These are phyloP conservation scores for Gibbula magus DNA, from an alignment of 2,888 invertebrate genomes.

Conservation along the genomic window DNA sequence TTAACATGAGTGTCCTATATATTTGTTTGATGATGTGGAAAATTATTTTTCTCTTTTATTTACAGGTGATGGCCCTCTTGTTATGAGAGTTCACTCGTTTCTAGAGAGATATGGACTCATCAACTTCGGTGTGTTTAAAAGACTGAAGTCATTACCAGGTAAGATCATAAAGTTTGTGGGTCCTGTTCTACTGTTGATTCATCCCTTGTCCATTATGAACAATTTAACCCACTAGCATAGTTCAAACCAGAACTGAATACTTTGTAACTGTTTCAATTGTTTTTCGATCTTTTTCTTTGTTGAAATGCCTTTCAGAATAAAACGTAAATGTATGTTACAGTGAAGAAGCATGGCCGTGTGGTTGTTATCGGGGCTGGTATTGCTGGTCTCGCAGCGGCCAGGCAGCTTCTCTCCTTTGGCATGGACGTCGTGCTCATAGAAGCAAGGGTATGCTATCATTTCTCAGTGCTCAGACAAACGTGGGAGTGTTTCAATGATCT, in stretches of 20 bases:
- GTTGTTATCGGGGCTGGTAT: slow-evolving; percentile 88
- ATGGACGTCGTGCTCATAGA: slow-evolving; percentile 91
- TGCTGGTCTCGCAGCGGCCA: slow-evolving; percentile 94
- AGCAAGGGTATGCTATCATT: slow-evolving; percentile 73
- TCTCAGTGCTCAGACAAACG: neutral
- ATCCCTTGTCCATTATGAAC: neutral
- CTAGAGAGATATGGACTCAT: slow-evolving; percentile 96
- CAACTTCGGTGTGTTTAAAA: slow-evolving; percentile 96
- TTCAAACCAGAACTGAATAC: too few species aligned
- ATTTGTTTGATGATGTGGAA: neutral
- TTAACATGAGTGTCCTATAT: neutral
- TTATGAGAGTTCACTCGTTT: slow-evolving; percentile 90
- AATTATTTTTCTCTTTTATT: neutral
- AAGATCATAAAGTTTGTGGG: slow-evolving; percentile 17
- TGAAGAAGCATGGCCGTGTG: slow-evolving; percentile 78
- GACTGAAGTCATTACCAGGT: slow-evolving; percentile 80
- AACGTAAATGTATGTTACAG: slow-evolving; percentile 43
- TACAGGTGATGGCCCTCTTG: slow-evolving; percentile 84
- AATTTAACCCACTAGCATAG: too few species aligned
- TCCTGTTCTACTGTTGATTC: neutral
- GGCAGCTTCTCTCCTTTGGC: slow-evolving; percentile 95
- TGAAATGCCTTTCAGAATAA: too few species aligned
- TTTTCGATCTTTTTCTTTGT: too few species aligned
- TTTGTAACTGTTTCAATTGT: too few species aligned
- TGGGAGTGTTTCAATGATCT: too few species aligned